Evolutionary conservation across 2,888 invertebrate species (phyloP).

Genomic region (Eupithecia tripunctaria): DNA sequence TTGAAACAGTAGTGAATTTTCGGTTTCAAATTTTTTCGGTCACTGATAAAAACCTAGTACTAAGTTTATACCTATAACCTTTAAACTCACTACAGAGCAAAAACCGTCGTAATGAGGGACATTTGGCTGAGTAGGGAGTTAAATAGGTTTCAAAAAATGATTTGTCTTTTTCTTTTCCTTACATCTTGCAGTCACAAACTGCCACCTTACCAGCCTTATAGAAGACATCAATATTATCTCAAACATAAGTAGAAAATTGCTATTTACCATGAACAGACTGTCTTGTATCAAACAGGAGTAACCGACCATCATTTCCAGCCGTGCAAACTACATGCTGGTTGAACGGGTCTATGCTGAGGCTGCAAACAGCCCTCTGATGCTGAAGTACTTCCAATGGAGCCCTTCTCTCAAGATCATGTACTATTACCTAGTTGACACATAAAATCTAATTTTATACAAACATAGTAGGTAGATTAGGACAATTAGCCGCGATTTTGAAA

Average conservation of each 20-base stretch:
- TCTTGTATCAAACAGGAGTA: slow-evolving; percentile 93
- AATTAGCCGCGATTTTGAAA: no score
- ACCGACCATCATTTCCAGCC: slow-evolving; percentile 96
- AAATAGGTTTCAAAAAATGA: no score
- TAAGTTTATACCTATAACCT: no score
- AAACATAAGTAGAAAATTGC: background rate
- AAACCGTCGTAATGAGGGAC: background rate
- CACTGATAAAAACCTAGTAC: no score
- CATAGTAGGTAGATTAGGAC: background rate
- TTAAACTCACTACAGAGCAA: background rate
- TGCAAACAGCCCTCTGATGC: slow-evolving; percentile 96
- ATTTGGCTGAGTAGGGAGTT: no score
- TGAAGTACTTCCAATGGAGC: slow-evolving; percentile 88
- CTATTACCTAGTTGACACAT: slow-evolving; percentile 87
- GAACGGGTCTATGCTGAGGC: slow-evolving; percentile 93
- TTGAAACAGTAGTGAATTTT: no score
- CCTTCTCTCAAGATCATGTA: slow-evolving; percentile 90
- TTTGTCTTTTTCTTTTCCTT: background rate
- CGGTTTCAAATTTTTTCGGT: no score
- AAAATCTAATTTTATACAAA: background rate
- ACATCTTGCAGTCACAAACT: background rate
- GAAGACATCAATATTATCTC: background rate
- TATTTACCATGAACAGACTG: slow-evolving; percentile 81
- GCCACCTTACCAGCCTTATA: background rate
- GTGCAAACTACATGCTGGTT: slow-evolving; percentile 93